phyloP scores from a whole-genome alignment of 2,888 invertebrate species.

The Helicoverpa assulta region DNA sequence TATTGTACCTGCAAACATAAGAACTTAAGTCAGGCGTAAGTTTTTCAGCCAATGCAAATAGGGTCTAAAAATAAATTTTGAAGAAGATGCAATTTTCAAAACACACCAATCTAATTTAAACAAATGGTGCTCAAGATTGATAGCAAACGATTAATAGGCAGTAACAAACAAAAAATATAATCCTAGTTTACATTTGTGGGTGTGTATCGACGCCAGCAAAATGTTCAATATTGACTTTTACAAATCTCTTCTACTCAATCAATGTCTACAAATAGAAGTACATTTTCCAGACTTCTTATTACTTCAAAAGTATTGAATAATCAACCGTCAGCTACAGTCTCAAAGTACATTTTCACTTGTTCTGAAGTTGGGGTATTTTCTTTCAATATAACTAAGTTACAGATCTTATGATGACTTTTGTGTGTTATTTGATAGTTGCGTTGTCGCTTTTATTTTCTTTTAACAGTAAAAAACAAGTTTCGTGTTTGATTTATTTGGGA shows the following conservation, averaged over 20 bases:
- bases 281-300: conserved; percentile 53
- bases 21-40: no score
- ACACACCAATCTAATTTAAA: conserved; percentile 26
- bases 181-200: conserved; percentile 13
- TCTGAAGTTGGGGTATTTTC: background rate
- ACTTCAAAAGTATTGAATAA: conserved; percentile 6
- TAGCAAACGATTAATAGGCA: conserved; percentile 33
- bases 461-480: conserved; percentile 20
- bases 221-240: conserved; percentile 35
- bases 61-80: conserved; percentile 7
- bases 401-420: conserved; percentile 35
- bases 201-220: conserved; percentile 39
- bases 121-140: conserved; percentile 47
- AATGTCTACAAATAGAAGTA: conserved; percentile 46
- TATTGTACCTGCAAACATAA: no score
- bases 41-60: background rate
- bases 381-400: conserved; percentile 34
- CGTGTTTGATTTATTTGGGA: conserved; percentile 13
- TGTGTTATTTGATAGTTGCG: conserved; percentile 40
- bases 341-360: conserved; percentile 22
- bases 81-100: conserved; percentile 5
- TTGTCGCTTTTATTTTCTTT: conserved; percentile 38
- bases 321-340: background rate
- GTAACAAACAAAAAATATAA: conserved; percentile 21
- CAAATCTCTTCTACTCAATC: conserved; percentile 51